Evolutionary conservation across 2,113 vertebrate species (phyloP).

Genomic region (Polyodon spathula): DNA sequence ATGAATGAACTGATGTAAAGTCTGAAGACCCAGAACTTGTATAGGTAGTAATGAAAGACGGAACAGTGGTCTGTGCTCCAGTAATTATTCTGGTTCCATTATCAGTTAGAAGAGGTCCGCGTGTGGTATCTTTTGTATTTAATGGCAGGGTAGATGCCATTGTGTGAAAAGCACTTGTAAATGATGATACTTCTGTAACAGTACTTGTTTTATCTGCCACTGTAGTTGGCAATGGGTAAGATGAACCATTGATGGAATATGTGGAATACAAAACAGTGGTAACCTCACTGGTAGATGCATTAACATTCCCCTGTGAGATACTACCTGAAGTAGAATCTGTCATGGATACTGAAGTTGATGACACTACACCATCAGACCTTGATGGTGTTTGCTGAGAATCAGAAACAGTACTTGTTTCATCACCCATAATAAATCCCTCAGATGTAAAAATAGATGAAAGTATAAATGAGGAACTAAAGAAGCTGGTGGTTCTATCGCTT

Average conservation of each 20-base stretch:
- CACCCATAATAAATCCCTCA: constrained; percentile 9
- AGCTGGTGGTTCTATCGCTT: not conserved
- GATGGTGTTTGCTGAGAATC: not conserved
- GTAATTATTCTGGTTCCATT: constrained; percentile 22
- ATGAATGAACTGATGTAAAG: not conserved
- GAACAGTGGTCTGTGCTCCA: not conserved
- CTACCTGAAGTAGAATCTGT: not conserved
- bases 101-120: constrained; percentile 26
- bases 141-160: not conserved
- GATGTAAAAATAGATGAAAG: constrained; percentile 1
- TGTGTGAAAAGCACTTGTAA: constrained; percentile 15
- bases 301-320: too few species aligned
- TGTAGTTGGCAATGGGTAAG: constrained; percentile 5
- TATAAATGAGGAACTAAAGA: not conserved
- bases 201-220: constrained; percentile 6
- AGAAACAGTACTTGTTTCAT: not conserved
- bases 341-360: not conserved
- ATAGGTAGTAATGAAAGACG: not conserved
- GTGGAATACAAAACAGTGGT: not conserved
- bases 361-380: not conserved
- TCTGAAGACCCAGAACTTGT: not conserved
- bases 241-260: constrained; percentile 9
- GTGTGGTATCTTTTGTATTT: constrained; percentile 30
- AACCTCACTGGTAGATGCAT: not conserved
- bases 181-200: constrained; percentile 19